Percentiles rank a stretch among this genome's conserved stretches.
phyloP scores from a whole-genome alignment of 2,113 vertebrate species.

The Gadus macrocephalus region DNA sequence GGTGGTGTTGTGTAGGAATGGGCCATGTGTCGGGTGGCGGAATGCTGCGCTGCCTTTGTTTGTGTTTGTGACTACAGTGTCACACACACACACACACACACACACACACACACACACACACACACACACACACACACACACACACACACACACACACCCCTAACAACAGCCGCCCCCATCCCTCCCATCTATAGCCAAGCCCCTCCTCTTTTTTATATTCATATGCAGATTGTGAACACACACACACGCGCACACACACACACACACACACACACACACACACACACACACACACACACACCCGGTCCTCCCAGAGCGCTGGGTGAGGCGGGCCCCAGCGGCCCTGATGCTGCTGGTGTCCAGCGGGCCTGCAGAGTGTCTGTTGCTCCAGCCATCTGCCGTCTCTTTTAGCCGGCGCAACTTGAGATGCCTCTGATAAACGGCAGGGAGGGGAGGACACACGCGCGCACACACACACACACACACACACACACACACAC shows the following conservation, averaged over 20 bases:
- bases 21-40: constrained; percentile 35
- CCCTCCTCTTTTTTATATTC: constrained; percentile 35
- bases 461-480: no score
- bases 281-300: constrained; percentile 44
- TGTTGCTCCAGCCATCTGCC: constrained; percentile 82
- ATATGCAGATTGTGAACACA: constrained; percentile 49
- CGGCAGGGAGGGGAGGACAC: constrained; percentile 49
- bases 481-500: no score
- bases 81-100: constrained; percentile 1
- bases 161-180: background rate
- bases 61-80: constrained; percentile 12
- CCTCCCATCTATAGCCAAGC: constrained; percentile 35
- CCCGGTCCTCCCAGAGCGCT: constrained; percentile 37
- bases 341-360: constrained; percentile 64
- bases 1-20: constrained; percentile 64
- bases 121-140: no score
- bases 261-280: constrained; percentile 32
- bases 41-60: constrained; percentile 39
- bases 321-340: background rate
- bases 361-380: constrained; percentile 69
- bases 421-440: constrained; percentile 67
- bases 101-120: no score
- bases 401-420: constrained; percentile 74
- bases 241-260: constrained; percentile 21
- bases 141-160: no score